A percentile compares a stretch with the other conserved stretches of the same genome.
These are phyloP conservation scores for Ctenosaura bakeri DNA, from an alignment of 2,797 vertebrate genomes.

Conservation along the genomic window DNA sequence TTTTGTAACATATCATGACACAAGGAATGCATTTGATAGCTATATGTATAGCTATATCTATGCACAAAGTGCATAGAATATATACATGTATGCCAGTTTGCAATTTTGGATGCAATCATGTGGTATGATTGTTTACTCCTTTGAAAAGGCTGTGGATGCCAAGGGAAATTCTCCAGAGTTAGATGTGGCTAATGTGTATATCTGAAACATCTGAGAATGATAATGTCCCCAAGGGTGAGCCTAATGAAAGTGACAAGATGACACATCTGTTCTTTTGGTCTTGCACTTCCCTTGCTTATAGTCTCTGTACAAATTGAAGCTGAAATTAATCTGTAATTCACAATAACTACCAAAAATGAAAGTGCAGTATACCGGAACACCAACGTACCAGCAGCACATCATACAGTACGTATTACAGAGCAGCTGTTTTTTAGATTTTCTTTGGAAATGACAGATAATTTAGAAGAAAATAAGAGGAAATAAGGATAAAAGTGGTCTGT, in stretches of 20 bases:
- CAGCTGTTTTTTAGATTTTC: background rate
- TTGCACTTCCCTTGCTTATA: conserved; percentile 42
- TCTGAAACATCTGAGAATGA: conserved; percentile 66
- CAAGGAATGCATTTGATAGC: background rate
- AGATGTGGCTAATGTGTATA: conserved; percentile 46
- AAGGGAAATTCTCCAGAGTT: conserved; percentile 49
- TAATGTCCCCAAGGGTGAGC: conserved; percentile 54
- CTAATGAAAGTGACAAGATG: conserved; percentile 59
- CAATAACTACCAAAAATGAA: conserved; percentile 50
- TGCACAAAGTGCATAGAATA: background rate
- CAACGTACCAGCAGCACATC: conserved; percentile 34
- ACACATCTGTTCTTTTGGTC: conserved; percentile 59
- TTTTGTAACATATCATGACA: conserved; percentile 9
- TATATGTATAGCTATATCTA: background rate
- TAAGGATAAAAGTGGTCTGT: conserved; percentile 20
- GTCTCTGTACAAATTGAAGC: conserved; percentile 59
- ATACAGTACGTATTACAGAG: conserved; percentile 6
- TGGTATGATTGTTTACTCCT: conserved; percentile 49
- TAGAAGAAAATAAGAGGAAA: conserved; percentile 46
- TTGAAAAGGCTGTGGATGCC: conserved; percentile 53
- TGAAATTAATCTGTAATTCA: conserved; percentile 66
- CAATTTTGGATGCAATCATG: conserved; percentile 24
- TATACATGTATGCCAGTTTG: conserved; percentile 19
- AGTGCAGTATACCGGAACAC: conserved; percentile 43
- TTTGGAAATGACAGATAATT: background rate